Conservation (phyloP, 2,797 vertebrate genomes). For the Gadopsis marmoratus region DNA sequence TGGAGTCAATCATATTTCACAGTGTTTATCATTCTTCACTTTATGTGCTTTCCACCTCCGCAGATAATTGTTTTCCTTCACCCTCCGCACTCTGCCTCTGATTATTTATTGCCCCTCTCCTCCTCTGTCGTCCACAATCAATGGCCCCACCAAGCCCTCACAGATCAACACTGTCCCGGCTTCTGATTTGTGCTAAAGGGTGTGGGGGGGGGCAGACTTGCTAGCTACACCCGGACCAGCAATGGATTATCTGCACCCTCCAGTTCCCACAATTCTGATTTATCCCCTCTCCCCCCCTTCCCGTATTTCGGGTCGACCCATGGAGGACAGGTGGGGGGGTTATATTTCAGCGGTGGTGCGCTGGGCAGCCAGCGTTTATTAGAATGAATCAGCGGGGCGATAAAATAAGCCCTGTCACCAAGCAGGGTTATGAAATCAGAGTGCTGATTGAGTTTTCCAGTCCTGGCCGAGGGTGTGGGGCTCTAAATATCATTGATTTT, state of each 20-base stretch:
- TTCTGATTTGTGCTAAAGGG: conserved; percentile 81
- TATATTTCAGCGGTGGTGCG: conserved; percentile 76
- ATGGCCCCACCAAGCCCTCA: conserved; percentile 71
- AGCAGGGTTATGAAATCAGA: conserved; percentile 95
- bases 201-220: conserved; percentile 37
- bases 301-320: conserved; percentile 57
- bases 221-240: conserved; percentile 57
- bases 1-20: conserved; percentile 84
- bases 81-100: conserved; percentile 67
- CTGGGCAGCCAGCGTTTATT: conserved; percentile 80
- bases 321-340: conserved; percentile 66
- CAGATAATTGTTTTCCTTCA: conserved; percentile 84
- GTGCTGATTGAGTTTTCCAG: conserved; percentile 86
- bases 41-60: conserved; percentile 78
- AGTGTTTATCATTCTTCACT: conserved; percentile 82
- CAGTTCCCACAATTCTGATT: conserved; percentile 80
- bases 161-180: conserved; percentile 70
- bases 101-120: conserved; percentile 81
- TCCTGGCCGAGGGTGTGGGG: conserved; percentile 71
- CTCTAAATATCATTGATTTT: conserved; percentile 87
- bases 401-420: conserved; percentile 91
- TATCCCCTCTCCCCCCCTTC: conserved; percentile 65
- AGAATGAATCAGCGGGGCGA: conserved; percentile 85
- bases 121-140: conserved; percentile 77
- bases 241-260: conserved; percentile 80